Base-by-base conservation (phyloP, 2,113 vertebrate species). In the Sphyrna mokarran region DNA sequence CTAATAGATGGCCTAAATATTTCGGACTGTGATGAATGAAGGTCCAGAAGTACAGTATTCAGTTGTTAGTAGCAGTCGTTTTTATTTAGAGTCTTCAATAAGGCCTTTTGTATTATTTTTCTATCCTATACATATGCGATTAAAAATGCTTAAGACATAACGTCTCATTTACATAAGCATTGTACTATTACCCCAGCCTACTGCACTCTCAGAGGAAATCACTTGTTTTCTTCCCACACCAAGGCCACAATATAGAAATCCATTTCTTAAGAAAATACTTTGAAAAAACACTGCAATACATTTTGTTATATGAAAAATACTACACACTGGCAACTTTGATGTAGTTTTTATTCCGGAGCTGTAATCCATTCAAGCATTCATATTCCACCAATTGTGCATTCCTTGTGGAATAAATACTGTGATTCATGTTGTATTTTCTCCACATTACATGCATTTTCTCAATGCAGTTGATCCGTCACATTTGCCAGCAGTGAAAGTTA, bases 361-460 rank as follows among this genome's bases (percentile, higher is more conserved):
- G 33, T 94, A 69, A 94, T 94, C 91, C 58, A 94, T 22, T 94
- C n/a, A 94, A 68, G 37, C 37, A 69, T 23, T 93, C 14, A 94
- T 94, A n/a, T 18, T 23, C 10, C 22, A 37, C 37, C 16, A 94
- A 94, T 94, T 68, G n/a, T 68, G 29, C 33, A 18, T 94, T n/a
- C 13, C n/a, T 43, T 68, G 23, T 43, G n/a, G n/a, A 69, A 68
- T 94, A 69, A 40, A 69, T 70, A 40, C 87, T 13, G 20, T 70
- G 23, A 70, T 70, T 18, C 2, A 94, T 43, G 37, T 70, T 4
- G n/a, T 43, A 94, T 70, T 61, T 63, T 90, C 48, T 90, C 91
- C 63, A 94, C 29, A 63, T 14, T 90, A 0, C n/a, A 94, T 43
- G n/a, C 54, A 61, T 94, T 43, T 37, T 68, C 66, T 69, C 2